phyloP scores from a whole-genome alignment of 2,888 invertebrate species.

The Protodeltote pygarga region DNA sequence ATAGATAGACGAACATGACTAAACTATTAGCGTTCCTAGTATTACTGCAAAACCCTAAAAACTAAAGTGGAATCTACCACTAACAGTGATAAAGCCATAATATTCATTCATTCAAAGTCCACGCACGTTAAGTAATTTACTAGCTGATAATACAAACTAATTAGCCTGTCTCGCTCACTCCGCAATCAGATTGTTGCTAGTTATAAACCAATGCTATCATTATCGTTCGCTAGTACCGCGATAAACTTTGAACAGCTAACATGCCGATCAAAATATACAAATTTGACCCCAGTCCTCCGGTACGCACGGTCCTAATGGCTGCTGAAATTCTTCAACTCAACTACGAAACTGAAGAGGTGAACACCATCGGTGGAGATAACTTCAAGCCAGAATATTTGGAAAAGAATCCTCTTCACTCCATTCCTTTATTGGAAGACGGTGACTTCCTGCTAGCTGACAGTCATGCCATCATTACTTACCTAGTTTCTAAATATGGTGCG shows the following conservation, averaged over 20 bases:
- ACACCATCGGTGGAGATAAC: conserved; percentile 43
- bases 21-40: too few relatives aligned
- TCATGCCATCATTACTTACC: conserved; percentile 62
- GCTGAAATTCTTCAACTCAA: conserved; percentile 55
- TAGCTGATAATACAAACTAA: too few relatives aligned
- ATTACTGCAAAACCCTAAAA: too few relatives aligned
- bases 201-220: background rate
- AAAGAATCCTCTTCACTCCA: conserved; percentile 60
- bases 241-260: conserved; percentile 8
- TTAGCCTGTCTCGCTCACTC: too few relatives aligned
- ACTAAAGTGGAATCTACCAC: too few relatives aligned
- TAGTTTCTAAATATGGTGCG: conserved; percentile 63
- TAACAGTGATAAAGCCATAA: too few relatives aligned
- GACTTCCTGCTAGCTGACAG: conserved; percentile 60
- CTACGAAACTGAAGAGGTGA: conserved; percentile 46
- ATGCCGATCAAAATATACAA: conserved; percentile 59
- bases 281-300: conserved; percentile 55
- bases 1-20: too few relatives aligned
- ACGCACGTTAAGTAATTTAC: too few relatives aligned
- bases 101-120: too few relatives aligned
- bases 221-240: background rate
- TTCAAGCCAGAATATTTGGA: conserved; percentile 54
- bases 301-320: conserved; percentile 56
- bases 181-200: too few relatives aligned
- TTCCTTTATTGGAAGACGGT: conserved; percentile 65